Base-by-base conservation (phyloP, 2,113 vertebrate species). In the Cyanoderma ruficeps region DNA sequence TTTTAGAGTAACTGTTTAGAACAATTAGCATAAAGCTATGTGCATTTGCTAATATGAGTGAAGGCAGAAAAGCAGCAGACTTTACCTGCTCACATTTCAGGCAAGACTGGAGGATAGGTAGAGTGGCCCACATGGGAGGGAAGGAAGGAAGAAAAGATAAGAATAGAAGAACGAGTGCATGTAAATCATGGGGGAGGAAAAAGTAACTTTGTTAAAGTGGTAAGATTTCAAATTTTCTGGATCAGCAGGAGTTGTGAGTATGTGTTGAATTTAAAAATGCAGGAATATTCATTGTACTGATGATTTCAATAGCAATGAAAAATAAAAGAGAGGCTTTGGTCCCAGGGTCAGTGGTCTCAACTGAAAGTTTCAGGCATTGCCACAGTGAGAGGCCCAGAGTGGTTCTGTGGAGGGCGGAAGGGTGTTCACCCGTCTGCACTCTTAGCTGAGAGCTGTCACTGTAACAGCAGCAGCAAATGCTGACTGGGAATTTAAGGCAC, bases 71-170 rank as follows among this genome's bases (percentile, higher is more conserved):
- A 61, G 50, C 60, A 84, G 31, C 22, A 74, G 79, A 57, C 8
- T 49, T 87, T 30, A 64, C 65, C n/a, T 71, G 65, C 41, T 71
- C 52, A 52, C 6, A 69, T 91, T 87, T 89, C 56, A 74, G 27
- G 15, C 41, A 64, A 79, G 15, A 15, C 21, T 81, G 37, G 46
- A 77, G 41, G 20, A 35, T 47, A 35, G 7, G 21, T 63, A 37
- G 31, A 17, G 24, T 57, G 63, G n/a, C 24, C 33, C 1, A 1
- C 2, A 24, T 79, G 31, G 87, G 83, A 83, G 57, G 53, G 15
- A 78, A 93, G 44, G 35, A 87, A 76, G 49, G 60, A 65, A 89
- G 6, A 64, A 92, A 86, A 95, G 17, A 60, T 80, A 90, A 83
- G 50, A 88, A 75, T 63, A 82, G 41, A 30, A 74, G 25, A 75